These are phyloP conservation scores for Unio pictorum DNA, from an alignment of 2,888 invertebrate genomes.

Conservation along the genomic window DNA sequence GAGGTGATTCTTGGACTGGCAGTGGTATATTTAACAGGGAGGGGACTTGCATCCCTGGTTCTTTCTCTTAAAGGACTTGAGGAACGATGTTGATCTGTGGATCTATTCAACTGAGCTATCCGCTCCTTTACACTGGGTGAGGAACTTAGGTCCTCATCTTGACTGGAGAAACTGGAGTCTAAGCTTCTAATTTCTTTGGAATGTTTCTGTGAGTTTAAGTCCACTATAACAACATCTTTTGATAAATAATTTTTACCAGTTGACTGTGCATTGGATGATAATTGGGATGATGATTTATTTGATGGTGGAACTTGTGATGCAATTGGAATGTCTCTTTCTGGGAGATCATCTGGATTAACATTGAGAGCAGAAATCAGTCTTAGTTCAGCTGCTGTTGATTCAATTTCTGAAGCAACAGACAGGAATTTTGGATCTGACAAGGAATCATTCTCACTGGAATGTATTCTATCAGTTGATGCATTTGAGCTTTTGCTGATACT, in stretches of 20 bases:
- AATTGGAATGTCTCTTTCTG: conserved; percentile 36
- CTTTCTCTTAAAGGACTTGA: conserved; percentile 14
- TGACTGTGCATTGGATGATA: too few species aligned
- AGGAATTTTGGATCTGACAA: conserved; percentile 25
- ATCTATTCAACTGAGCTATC: conserved; percentile 43
- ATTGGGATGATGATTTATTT: too few species aligned
- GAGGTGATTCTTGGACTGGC: conserved; percentile 28
- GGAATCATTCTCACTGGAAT: conserved; percentile 5
- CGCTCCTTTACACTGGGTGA: conserved; percentile 48
- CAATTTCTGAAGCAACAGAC: conserved; percentile 43
- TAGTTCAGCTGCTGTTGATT: conserved; percentile 49
- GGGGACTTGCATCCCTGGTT: conserved; percentile 18
- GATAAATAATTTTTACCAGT: background rate
- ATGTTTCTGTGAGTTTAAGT: conserved; percentile 1
- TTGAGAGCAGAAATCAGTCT: conserved; percentile 39
- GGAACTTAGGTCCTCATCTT: conserved; percentile 20
- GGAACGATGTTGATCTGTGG: conserved; percentile 9
- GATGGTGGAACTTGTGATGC: background rate
- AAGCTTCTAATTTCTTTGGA: background rate
- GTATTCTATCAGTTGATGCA: conserved; percentile 1
- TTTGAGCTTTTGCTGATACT: background rate
- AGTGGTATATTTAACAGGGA: conserved; percentile 7
- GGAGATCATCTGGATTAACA: conserved; percentile 54
- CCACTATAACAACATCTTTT: background rate
- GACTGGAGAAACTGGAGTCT: background rate